Evolutionary conservation across 64 coral and sea anemone species (phyloP).

Genomic region (Montipora foliosa): DNA sequence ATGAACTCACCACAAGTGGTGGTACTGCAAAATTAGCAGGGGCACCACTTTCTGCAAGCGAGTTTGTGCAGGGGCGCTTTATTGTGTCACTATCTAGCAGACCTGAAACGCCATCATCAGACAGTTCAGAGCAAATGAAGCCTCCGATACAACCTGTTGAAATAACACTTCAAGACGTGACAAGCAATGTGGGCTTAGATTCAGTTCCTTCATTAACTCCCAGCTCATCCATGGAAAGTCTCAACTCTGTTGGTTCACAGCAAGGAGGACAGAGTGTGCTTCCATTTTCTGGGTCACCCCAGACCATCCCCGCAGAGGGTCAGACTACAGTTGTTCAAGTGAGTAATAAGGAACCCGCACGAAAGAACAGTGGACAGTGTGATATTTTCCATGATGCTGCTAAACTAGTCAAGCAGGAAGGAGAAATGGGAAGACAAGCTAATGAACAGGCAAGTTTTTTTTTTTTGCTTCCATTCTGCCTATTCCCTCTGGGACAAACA

Average conservation of each 20-base stretch:
- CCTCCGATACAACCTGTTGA: constrained; percentile 9
- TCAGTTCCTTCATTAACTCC: constrained; percentile 76
- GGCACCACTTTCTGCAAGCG: not conserved
- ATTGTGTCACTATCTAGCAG: constrained; percentile 29
- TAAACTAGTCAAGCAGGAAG: constrained; percentile 17
- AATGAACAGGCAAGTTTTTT: not conserved
- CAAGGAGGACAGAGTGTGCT: constrained; percentile 24
- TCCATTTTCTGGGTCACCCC: constrained; percentile 63
- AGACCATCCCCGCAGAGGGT: constrained; percentile 42
- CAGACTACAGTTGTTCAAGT: not conserved
- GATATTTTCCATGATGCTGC: not conserved
- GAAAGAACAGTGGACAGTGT: constrained; percentile 60
- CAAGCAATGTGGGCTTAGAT: constrained; percentile 5
- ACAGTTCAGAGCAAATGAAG: constrained; percentile 8
- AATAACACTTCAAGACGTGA: constrained; percentile 69
- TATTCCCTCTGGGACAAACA: too few species aligned
- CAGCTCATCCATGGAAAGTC: constrained; percentile 93
- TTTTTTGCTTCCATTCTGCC: too few species aligned
- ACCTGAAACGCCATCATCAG: constrained; percentile 35
- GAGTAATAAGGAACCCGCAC: not conserved
- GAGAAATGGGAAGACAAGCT: constrained; percentile 1
- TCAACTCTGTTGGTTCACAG: constrained; percentile 77
- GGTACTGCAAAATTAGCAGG: not conserved
- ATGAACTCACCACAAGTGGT: not conserved
- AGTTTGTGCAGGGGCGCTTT: constrained; percentile 48